Conservation (phyloP, 2,113 vertebrate genomes). For the Sigmodon hispidus region DNA sequence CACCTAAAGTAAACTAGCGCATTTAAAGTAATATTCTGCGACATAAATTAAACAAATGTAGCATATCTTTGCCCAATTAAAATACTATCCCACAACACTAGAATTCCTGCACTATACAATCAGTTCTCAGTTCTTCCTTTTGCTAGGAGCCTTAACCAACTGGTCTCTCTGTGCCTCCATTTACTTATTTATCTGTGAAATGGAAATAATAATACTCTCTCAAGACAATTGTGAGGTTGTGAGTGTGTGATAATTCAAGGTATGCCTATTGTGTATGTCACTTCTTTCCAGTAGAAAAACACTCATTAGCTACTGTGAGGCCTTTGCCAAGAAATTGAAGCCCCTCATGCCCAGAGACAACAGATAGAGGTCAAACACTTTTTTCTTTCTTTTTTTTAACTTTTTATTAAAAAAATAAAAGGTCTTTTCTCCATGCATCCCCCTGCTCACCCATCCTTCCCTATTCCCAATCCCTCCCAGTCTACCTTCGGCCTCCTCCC, state of each 20-base stretch:
- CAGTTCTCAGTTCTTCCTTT: constrained; percentile 6
- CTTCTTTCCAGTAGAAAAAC: constrained; percentile 29
- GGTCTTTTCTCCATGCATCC: too few species aligned
- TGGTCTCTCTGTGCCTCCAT: neutral
- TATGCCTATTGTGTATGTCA: neutral
- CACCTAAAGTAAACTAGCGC: neutral
- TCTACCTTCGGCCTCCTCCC: too few species aligned
- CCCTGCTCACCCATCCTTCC: too few species aligned
- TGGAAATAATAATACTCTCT: constrained; percentile 28
- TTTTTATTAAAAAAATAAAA: too few species aligned
- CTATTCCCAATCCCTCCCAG: too few species aligned
- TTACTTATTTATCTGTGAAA: constrained; percentile 45
- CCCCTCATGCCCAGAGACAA: neutral
- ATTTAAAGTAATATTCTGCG: neutral
- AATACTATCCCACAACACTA: neutral
- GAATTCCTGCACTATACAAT: constrained; percentile 17
- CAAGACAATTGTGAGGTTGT: neutral
- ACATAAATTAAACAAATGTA: neutral
- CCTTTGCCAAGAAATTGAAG: neutral
- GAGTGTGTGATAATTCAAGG: neutral
- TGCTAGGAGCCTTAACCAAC: neutral
- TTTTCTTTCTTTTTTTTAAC: too few species aligned
- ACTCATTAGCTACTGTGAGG: neutral
- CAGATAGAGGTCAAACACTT: neutral
- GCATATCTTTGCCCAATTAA: neutral